Base-by-base conservation (phyloP, 2,113 vertebrate genomes). In the Rana temporaria region DNA sequence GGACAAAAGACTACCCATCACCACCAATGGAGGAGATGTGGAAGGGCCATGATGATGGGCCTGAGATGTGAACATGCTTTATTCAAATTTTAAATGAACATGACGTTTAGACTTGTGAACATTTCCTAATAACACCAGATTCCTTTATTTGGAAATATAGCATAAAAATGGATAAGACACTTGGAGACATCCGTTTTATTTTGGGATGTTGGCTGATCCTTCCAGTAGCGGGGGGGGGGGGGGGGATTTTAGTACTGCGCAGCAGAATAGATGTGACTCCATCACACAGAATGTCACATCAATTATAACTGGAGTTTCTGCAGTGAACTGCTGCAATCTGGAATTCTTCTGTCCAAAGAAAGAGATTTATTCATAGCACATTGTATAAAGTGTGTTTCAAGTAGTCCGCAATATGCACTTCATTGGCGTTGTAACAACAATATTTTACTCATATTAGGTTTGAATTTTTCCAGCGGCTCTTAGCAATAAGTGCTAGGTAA, bases 281-380 rank as follows among this genome's bases (percentile, higher is more conserved):
- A 22, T 52, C 20, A 16, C 67, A 52, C 67, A 52, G n/a, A 68
- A 48, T 70, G 67, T 70, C 67, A 70, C 42, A 70, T 70, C 67
- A 53, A 70, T 70, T 52, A 52, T 42, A 70, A 70, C 3, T 16
- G n/a, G 18, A 70, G 14, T 70, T 70, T 53, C 20, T 48, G 19
- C 34, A 12, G 38, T 69, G 22, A 69, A 52, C 3, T 70, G 22
- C 14, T 70, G 68, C 26, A 70, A 53, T 55, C 4, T 53, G 48
- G 20, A 2, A 53, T 26, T 70, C 68, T 70, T 20, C 24, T 22
- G 22, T 18, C 48, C 18, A 22, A 16, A 70, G 42, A 24, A 53
- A 7, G 16, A n/a, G 2, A 53, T 53, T 53, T 22, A 15, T 53
- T 53, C 17, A 53, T 53, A 55, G 42, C 48, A 53, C 42, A 53